Evolutionary conservation across 2,797 vertebrate genomes (phyloP).

Genomic region (Channa striata): DNA sequence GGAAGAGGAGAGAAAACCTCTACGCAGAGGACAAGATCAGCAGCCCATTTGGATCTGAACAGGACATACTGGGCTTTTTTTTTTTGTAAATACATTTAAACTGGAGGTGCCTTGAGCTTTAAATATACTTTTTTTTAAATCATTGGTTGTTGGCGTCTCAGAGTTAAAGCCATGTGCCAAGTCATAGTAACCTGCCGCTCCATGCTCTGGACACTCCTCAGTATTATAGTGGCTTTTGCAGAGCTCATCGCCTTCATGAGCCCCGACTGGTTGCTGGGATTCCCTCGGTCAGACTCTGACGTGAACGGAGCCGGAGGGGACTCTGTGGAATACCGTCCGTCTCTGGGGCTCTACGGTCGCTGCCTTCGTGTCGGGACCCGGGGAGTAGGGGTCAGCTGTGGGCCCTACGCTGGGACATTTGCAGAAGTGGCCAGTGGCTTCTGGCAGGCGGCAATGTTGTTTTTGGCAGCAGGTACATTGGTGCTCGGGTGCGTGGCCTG

Average conservation of each 20-base stretch:
- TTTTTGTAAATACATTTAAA: slow-evolving; percentile 49
- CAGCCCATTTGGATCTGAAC: slow-evolving; percentile 57
- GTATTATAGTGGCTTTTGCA: slow-evolving; percentile 94
- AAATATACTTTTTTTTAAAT: slow-evolving; percentile 12
- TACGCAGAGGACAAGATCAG: slow-evolving; percentile 63
- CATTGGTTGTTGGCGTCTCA: slow-evolving; percentile 1
- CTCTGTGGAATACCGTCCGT: slow-evolving; percentile 84
- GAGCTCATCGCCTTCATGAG: slow-evolving; percentile 99
- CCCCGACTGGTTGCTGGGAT: slow-evolving; percentile 92
- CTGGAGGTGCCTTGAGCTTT: slow-evolving; percentile 12
- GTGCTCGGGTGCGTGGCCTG: slow-evolving; percentile 92
- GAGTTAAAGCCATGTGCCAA: slow-evolving; percentile 91
- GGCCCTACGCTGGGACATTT: slow-evolving; percentile 92
- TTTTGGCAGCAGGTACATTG: slow-evolving; percentile 92
- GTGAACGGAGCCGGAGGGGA: slow-evolving; percentile 44
- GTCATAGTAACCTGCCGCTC: slow-evolving; percentile 98
- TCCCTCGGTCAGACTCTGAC: slow-evolving; percentile 78
- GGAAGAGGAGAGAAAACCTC: slow-evolving; percentile 52
- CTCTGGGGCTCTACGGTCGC: slow-evolving; percentile 93
- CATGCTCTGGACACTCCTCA: slow-evolving; percentile 98
- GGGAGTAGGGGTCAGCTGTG: slow-evolving; percentile 87
- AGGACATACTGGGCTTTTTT: slow-evolving; percentile 34
- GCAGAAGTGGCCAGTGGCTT: slow-evolving; percentile 96
- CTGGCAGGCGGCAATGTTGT: slow-evolving; percentile 97
- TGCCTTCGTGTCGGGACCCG: slow-evolving; percentile 84